A percentile compares a stretch with the other conserved stretches of the same genome.
These are phyloP conservation scores for Malachius bipustulatus DNA, from an alignment of 2,888 invertebrate genomes.

Conservation along the genomic window DNA sequence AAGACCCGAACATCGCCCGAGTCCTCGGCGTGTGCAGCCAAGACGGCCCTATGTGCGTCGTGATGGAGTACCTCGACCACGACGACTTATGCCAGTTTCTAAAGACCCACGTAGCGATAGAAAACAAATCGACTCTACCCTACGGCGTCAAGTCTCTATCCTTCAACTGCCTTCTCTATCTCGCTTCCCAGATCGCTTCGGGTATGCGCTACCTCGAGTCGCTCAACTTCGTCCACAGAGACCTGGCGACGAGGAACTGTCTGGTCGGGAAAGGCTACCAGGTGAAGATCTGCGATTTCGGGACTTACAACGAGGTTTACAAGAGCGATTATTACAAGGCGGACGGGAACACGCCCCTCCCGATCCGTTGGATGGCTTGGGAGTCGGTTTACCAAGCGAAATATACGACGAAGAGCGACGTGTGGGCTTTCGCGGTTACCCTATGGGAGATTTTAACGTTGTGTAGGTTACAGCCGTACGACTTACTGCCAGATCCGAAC, in stretches of 20 bases:
- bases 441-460: conserved; percentile 76
- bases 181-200: conserved; percentile 75
- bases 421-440: conserved; percentile 84
- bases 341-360: conserved; percentile 65
- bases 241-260: conserved; percentile 80
- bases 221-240: conserved; percentile 81
- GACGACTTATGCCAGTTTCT: conserved; percentile 76
- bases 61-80: conserved; percentile 72
- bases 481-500: conserved; percentile 61
- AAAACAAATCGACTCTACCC: conserved; percentile 45
- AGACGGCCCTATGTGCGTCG: conserved; percentile 65
- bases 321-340: conserved; percentile 71
- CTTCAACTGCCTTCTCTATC: conserved; percentile 63
- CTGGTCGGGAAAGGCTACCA: conserved; percentile 72
- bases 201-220: conserved; percentile 85
- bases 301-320: conserved; percentile 71
- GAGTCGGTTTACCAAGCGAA: conserved; percentile 69
- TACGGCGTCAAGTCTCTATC: conserved; percentile 52
- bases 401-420: conserved; percentile 82
- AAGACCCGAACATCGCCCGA: conserved; percentile 63
- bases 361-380: conserved; percentile 86
- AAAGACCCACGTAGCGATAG: conserved; percentile 54
- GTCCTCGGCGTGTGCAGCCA: conserved; percentile 65
- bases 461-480: conserved; percentile 67
- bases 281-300: conserved; percentile 76